phyloP scores from a whole-genome alignment of 2,888 invertebrate species.

The Polyommatus icarus region DNA sequence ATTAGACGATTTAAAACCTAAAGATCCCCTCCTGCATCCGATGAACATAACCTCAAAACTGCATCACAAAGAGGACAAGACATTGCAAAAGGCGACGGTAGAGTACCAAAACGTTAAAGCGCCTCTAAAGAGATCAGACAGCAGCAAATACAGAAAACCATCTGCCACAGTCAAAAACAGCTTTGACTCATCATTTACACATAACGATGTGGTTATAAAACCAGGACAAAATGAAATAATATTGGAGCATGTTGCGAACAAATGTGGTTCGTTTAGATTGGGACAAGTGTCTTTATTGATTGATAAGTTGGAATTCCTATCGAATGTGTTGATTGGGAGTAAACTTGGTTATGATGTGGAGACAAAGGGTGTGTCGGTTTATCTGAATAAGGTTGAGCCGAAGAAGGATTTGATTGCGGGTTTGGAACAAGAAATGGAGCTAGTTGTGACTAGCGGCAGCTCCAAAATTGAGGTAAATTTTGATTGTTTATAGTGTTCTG shows the following conservation, averaged over 20 bases:
- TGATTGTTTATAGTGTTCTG: no score
- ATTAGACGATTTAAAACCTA: conserved; percentile 82
- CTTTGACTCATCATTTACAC: conserved; percentile 81
- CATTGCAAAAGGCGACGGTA: conserved; percentile 86
- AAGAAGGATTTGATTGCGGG: conserved; percentile 90
- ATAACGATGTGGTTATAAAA: conserved; percentile 73
- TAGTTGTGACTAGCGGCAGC: conserved; percentile 90
- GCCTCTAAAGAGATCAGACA: conserved; percentile 85
- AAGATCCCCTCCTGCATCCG: conserved; percentile 80
- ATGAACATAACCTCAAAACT: conserved; percentile 85
- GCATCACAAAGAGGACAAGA: conserved; percentile 91
- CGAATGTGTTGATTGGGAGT: conserved; percentile 79
- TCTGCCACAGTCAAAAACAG: conserved; percentile 84
- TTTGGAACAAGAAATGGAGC: conserved; percentile 87
- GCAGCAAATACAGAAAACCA: conserved; percentile 84
- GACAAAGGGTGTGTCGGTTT: conserved; percentile 73
- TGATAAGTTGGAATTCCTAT: conserved; percentile 86
- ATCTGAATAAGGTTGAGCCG: conserved; percentile 73
- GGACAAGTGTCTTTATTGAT: conserved; percentile 85
- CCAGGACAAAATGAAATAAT: conserved; percentile 84
- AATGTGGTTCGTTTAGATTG: conserved; percentile 85
- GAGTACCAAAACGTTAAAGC: conserved; percentile 84
- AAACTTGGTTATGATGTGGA: conserved; percentile 80
- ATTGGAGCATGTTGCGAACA: conserved; percentile 81
- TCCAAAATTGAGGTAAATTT: conserved; percentile 82